Base-by-base conservation (phyloP, 2,888 invertebrate species). In the Cantharis nigra region DNA sequence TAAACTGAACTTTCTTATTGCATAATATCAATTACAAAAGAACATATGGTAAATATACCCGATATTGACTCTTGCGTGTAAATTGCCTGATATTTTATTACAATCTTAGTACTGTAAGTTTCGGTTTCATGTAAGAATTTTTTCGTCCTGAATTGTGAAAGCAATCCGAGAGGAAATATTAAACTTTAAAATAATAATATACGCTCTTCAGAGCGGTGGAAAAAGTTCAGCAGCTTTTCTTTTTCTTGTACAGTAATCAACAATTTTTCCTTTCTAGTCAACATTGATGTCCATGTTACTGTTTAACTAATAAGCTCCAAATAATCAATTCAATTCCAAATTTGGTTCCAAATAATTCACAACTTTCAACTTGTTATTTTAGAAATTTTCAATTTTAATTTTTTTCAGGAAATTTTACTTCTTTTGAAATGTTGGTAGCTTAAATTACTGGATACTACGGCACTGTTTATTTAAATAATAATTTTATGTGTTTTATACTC, bases 1-100 rank as follows among this genome's bases (percentile, higher is more conserved):
- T 72, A 72, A 72, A 72, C 49, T 67, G 62, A 67, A 76, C 69
- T 71, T 71, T 69, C 63, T 67, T 72, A 71, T 74, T 30, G 62
- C 74, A 74, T 74, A 74, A 74, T 63, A 74, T 74, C 69, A 30
- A 63, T 72, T 74, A 74, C 74, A 74, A 74, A 74, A 49, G 70
- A 74, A 74, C 74, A 74, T 72, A 72, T 72, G 72, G 72, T 72
- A 70, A 74, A 74, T 49, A 74, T 49, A 67, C 67, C 49, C 23
- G 70, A 74, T 74, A 70, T 67, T 26, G 63, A 63, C 70, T 28
- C 69, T 74, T 70, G 74, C 69, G 74, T 69, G 70, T 69, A 69
- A 74, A 70, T 62, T 69, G 74, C 30, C 49, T 67, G 72, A 69
- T 74, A 74, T 74, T 74, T 74, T 63, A 69, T 74, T 74, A 74